phyloP scores from a whole-genome alignment of 2,797 vertebrate genomes.

The Sebastes cheni region DNA sequence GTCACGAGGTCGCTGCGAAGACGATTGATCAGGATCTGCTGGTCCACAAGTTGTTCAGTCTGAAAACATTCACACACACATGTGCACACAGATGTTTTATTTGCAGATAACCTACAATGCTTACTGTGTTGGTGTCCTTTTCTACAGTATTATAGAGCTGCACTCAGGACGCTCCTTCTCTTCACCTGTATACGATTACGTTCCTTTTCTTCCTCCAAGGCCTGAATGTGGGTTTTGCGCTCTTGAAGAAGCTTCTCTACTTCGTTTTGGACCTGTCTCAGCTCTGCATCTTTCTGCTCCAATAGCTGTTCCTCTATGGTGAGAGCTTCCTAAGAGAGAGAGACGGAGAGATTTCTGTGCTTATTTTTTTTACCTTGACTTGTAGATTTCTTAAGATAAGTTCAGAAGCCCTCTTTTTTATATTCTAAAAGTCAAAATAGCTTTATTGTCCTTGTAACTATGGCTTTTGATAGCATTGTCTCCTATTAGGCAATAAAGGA shows the following conservation, averaged over 20 bases:
- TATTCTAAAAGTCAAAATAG: neutral
- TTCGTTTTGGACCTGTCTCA: constrained; percentile 79
- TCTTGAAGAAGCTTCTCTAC: constrained; percentile 78
- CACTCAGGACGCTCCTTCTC: neutral
- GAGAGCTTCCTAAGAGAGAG: constrained; percentile 79
- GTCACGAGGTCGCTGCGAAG: constrained; percentile 80
- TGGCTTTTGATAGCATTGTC: neutral
- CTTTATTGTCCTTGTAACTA: neutral
- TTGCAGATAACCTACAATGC: neutral
- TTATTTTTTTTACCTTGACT: neutral
- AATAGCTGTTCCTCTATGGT: constrained; percentile 77
- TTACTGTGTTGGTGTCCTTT: neutral
- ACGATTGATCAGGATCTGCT: constrained; percentile 85
- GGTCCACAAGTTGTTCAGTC: constrained; percentile 90
- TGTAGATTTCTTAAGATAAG: neutral
- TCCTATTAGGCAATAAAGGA: neutral
- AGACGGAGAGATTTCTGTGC: neutral
- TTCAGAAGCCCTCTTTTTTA: neutral
- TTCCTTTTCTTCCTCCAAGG: constrained; percentile 81
- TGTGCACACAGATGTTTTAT: neutral
- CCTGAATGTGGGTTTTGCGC: constrained; percentile 69
- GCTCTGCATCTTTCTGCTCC: constrained; percentile 81
- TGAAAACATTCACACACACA: constrained; percentile 61
- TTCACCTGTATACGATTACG: constrained; percentile 84
- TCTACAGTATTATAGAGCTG: neutral